Percentiles rank a stretch among this genome's conserved stretches.
phyloP scores from a whole-genome alignment of 1,140 invertebrate genomes.

The Amphibalanus amphitrite region DNA sequence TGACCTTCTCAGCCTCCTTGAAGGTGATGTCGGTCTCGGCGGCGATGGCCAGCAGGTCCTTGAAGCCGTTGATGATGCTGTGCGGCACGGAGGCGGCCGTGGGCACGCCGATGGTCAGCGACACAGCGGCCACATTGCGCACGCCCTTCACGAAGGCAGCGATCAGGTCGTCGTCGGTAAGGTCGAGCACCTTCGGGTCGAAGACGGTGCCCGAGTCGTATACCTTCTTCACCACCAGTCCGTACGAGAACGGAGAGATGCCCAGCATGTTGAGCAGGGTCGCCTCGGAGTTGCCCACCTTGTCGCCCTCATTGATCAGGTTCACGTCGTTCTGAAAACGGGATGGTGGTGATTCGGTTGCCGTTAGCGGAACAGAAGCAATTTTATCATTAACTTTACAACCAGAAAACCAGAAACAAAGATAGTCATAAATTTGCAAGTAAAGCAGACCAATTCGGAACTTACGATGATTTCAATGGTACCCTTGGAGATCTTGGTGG shows the following conservation, averaged over 20 bases:
- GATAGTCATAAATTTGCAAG: neutral
- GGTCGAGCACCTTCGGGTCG: conserved; percentile 89
- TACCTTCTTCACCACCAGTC: conserved; percentile 72
- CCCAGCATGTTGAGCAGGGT: conserved; percentile 99
- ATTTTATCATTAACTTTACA: neutral
- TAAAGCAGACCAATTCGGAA: conserved; percentile 12
- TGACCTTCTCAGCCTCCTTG: conserved; percentile 80
- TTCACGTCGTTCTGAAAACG: conserved; percentile 82
- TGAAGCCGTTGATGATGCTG: conserved; percentile 93
- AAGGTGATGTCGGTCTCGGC: conserved; percentile 90
- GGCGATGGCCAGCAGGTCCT: conserved; percentile 90
- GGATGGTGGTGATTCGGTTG: conserved; percentile 9
- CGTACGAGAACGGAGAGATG: conserved; percentile 98
- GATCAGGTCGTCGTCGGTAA: conserved; percentile 87
- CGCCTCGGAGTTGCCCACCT: conserved; percentile 95
- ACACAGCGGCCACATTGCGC: conserved; percentile 83
- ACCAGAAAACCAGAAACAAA: conserved; percentile 3
- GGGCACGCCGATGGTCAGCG: conserved; percentile 83
- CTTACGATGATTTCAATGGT: conserved; percentile 98
- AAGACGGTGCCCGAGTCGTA: conserved; percentile 98
- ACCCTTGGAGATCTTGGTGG: conserved; percentile 99
- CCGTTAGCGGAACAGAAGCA: conserved; percentile 12
- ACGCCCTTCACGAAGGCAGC: conserved; percentile 80
- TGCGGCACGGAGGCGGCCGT: conserved; percentile 92
- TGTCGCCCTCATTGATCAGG: conserved; percentile 83